Conservation (phyloP, 2,888 invertebrate genomes). For the Galeopsomyia nigrocyanea region DNA sequence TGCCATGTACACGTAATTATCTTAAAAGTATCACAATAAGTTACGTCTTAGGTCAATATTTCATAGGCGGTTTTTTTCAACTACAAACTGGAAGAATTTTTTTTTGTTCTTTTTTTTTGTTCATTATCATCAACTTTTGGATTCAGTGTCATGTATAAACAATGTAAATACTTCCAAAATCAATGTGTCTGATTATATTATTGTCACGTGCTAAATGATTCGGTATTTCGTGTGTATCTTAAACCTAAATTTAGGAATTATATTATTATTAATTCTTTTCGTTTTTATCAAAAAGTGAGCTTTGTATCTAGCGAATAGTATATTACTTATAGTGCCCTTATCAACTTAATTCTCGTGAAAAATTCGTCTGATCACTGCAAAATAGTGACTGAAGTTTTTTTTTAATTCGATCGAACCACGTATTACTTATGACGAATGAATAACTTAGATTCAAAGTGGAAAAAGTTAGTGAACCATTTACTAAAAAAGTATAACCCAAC, state of each 20-base stretch:
- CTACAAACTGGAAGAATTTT: constrained; percentile 26
- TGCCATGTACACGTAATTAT: constrained; percentile 38
- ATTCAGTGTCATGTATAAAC: constrained; percentile 2
- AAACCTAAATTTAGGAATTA: constrained; percentile 26
- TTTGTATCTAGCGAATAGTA: background rate
- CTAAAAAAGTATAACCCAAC: too few species aligned
- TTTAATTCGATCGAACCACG: background rate
- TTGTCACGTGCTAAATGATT: constrained; percentile 26
- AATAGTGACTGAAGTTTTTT: background rate
- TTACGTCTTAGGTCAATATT: constrained; percentile 40
- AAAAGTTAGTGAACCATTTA: background rate
- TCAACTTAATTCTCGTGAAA: background rate
- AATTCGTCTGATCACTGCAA: background rate
- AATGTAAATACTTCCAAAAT: constrained; percentile 16
- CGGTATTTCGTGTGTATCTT: constrained; percentile 9
- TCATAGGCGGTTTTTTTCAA: constrained; percentile 15
- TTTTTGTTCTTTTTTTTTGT: constrained; percentile 14
- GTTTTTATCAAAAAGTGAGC: constrained; percentile 23
- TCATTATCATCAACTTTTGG: background rate
- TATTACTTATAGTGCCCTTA: background rate
- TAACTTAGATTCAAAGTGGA: constrained; percentile 24
- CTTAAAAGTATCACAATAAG: constrained; percentile 46
- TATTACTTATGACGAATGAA: background rate
- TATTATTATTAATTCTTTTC: constrained; percentile 2
- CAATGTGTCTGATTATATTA: constrained; percentile 19